Percentiles rank a stretch among this genome's conserved stretches.
phyloP scores from a whole-genome alignment of 2,888 invertebrate species.

The Protula sp. region DNA sequence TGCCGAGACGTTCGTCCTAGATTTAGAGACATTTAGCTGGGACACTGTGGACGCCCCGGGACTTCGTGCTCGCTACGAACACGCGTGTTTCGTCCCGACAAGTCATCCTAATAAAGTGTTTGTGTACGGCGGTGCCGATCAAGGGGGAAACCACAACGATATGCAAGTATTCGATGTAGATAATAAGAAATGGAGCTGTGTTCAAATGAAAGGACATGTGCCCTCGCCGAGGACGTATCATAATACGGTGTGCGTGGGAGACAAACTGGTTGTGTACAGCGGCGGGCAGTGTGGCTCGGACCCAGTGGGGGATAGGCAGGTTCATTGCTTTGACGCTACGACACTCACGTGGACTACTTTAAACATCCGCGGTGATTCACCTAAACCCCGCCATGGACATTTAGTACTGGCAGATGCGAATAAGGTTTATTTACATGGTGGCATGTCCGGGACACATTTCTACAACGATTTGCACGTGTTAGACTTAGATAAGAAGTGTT shows the following conservation, averaged over 20 bases:
- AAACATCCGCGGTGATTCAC: slow-evolving; percentile 38
- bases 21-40: slow-evolving; percentile 47
- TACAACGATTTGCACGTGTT: slow-evolving; percentile 50
- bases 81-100: slow-evolving; percentile 38
- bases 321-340: slow-evolving; percentile 40
- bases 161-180: slow-evolving; percentile 41
- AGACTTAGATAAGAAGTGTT: slow-evolving; percentile 38
- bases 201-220: slow-evolving; percentile 14
- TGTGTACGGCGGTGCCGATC: slow-evolving; percentile 51
- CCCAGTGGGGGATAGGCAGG: slow-evolving; percentile 46
- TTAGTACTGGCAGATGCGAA: slow-evolving; percentile 39
- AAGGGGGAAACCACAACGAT: slow-evolving; percentile 46
- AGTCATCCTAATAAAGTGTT: slow-evolving; percentile 38
- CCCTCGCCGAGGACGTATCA: slow-evolving; percentile 49
- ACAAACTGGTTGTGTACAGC: slow-evolving; percentile 46
- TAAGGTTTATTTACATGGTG: slow-evolving; percentile 48
- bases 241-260: slow-evolving; percentile 32
- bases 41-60: slow-evolving; percentile 33
- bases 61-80: slow-evolving; percentile 50
- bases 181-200: slow-evolving; percentile 31
- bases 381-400: slow-evolving; percentile 52
- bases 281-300: slow-evolving; percentile 47
- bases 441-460: slow-evolving; percentile 44
- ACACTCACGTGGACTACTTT: slow-evolving; percentile 40
- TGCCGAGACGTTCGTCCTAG: slow-evolving; percentile 44